Base-by-base conservation (phyloP, 1,140 invertebrate species). In the Diorhabda sublineata region DNA sequence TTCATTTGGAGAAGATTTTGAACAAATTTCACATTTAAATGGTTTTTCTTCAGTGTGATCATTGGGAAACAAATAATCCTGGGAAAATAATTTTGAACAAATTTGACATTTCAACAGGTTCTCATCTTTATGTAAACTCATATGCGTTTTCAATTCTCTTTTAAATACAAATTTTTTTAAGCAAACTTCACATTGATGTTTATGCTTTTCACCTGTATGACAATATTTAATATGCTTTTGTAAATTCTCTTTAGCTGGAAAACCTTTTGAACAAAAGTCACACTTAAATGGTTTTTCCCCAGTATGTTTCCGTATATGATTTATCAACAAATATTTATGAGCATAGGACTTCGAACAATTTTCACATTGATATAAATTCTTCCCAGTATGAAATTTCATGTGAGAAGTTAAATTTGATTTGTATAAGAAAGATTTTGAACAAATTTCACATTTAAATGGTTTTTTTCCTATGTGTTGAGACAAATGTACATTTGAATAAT, bases 61-160 rank as follows among this genome's bases (percentile, higher is more conserved):
- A 26, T 26, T 26, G 26, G 26, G 26, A 26, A 26, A 26, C 26
- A 26, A 26, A 26, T 26, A 26, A 26, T 26, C 26, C 26, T 26
- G 26, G 26, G 26, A 26, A 26, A 26, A 26, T 26, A 26, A 26
- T 26, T 90, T 87, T 43, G 86, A 85, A 77, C 90, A 92, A 68
- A 83, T 81, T 59, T 84, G 84, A 78, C 91, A 92, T 73, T 85
- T 85, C 78, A 91, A 92, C 0, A 91, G 91, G 71, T 89, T 85
- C 75, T 91, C 88, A 5, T 91, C 91, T 43, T 89, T 91, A 81
- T 92, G 91, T 0, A 68, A 73, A 41, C 75, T 65, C 56, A 72
- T 70, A 66, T 84, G 83, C 4, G 26, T 5, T 11, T n/a, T 45
- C 0, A 63, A 3, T 6, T 44, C 11, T 42, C 8, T 44, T 11